Evolutionary conservation across 2,797 vertebrate species (phyloP), one percentile per base, ranked within the genome.

Genomic region (Malacoraja senta): DNA sequence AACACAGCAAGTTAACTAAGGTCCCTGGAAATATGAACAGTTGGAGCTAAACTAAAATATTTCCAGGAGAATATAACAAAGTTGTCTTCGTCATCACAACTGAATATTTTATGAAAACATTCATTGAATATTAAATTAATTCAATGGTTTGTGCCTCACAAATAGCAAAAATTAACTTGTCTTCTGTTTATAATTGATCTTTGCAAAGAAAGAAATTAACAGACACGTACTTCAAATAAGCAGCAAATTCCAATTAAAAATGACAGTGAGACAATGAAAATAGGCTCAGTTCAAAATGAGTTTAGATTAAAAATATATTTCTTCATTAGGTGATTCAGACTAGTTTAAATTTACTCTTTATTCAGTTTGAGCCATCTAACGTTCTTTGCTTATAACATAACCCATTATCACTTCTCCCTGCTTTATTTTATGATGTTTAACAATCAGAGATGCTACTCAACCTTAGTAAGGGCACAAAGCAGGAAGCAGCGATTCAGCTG

Each of bases 141-240:
- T 76, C 90, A 92, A 17, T 58, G 0, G 38, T 17, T 53, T 58
- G 26, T 76, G 38, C 90, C 90, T 65, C 44, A 92, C 26, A 38
- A 92, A 71, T 17, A 53, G 90, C 44, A 92, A 72, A 92, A 92
- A 92, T 74, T 76, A 92, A 92, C 72, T 92, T 92, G 90, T 92
- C 71, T 35, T 91, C 38, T 76, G 26, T 29, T 53, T 92, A 76
- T 92, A 74, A 76, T 76, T 74, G 90, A 32, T 88, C 71, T 58
- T 76, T 72, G 90, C 90, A 92, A 53, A 76, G 26, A 76, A 76
- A 74, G 38, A 92, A 74, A 53, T 76, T 92, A 53, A 74, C 72
- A 53, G 68, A 72, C 68, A 53, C 19, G 9, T 58, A 76, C 38
- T 92, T 92, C 72, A 92, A 92, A 76, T 92, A 26, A 58, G 29